Base-by-base conservation (phyloP, 2,888 invertebrate genomes). In the Orthosia incerta region DNA sequence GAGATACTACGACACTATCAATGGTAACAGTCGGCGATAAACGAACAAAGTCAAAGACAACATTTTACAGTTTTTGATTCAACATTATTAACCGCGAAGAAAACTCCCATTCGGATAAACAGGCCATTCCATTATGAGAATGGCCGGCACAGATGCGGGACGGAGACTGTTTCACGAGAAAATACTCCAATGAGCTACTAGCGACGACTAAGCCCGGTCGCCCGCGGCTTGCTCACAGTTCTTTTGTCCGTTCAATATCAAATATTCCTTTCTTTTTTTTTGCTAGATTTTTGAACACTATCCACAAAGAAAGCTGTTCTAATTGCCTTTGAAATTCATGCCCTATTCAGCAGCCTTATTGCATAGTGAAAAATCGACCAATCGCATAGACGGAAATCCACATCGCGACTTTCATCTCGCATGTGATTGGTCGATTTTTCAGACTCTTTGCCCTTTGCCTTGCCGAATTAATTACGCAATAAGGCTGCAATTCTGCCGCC, bases 101-200 rank as follows among this genome's bases (percentile, higher is more conserved):
- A 77, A 73, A 57, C 71, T 73, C 75, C 69, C 71, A 74, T 73
- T 79, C 80, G 87, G 87, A 91, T 92, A 92, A 93, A 90, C 90
- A 91, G 91, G 88, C 91, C 88, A 92, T 93, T 90, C 89, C 91
- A 92, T 93, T 93, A 92, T 87, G 89, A 88, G 89, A 91, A 90
- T 88, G 87, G 89, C 81, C 79, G 87, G 77, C 88, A 86, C 89
- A 89, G 89, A 91, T 91, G 89, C 81, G 89, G 87, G 86, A 31
- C 31, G 76, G 83, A 80, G 87, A 89, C 88, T 86, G 67, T 75
- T 79, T 56, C 60, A 55, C 46, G 62, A 74, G 68, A 69, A 78
- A 79, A 79, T 76, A 72, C 74, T 81, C 23, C 74, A 73, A 70
- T 76, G 72, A 83, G 77, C 69, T 75, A 70, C 66, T 71, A 66